These are phyloP conservation scores for Tolmerus cingulatus DNA, from an alignment of 2,888 invertebrate genomes.

Conservation along the genomic window DNA sequence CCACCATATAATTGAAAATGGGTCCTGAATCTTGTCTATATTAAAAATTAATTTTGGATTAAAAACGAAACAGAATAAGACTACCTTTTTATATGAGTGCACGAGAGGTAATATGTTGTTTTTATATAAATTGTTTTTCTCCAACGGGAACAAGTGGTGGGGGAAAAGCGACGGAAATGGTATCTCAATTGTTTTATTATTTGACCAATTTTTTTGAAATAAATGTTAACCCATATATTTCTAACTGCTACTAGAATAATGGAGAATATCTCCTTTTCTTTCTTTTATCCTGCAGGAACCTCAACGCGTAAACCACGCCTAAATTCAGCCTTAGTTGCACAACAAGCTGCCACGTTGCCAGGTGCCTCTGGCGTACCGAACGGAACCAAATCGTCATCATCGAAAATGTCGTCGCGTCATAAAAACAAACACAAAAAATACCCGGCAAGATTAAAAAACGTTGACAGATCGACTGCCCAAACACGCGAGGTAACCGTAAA, in stretches of 20 bases:
- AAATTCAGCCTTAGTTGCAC: slow-evolving; percentile 95
- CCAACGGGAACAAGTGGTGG: not conserved
- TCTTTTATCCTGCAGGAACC: slow-evolving; percentile 69
- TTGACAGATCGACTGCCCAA: slow-evolving; percentile 90
- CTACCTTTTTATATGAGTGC: too few relatives aligned
- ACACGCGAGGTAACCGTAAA: slow-evolving; percentile 96
- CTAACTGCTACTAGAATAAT: not conserved
- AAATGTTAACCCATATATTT: not conserved
- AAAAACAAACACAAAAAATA: slow-evolving; percentile 70
- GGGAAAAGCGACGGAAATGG: not conserved
- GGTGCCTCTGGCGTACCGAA: slow-evolving; percentile 67
- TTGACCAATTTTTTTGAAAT: too few relatives aligned
- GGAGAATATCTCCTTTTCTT: not conserved
- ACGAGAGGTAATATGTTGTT: too few relatives aligned
- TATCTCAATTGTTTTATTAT: not conserved
- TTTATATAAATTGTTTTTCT: not conserved
- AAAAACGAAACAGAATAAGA: too few relatives aligned
- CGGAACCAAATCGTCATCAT: slow-evolving; percentile 64
- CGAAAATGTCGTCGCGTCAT: slow-evolving; percentile 61
- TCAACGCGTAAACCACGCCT: slow-evolving; percentile 92
- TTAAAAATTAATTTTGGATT: too few relatives aligned
- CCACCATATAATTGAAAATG: too few relatives aligned
- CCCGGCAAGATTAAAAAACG: slow-evolving; percentile 87
- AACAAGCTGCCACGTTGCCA: slow-evolving; percentile 84
- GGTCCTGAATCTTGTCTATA: too few relatives aligned